These are phyloP conservation scores for Drosophila longiperda DNA, from an alignment of 2,888 invertebrate genomes.

Conservation along the genomic window DNA sequence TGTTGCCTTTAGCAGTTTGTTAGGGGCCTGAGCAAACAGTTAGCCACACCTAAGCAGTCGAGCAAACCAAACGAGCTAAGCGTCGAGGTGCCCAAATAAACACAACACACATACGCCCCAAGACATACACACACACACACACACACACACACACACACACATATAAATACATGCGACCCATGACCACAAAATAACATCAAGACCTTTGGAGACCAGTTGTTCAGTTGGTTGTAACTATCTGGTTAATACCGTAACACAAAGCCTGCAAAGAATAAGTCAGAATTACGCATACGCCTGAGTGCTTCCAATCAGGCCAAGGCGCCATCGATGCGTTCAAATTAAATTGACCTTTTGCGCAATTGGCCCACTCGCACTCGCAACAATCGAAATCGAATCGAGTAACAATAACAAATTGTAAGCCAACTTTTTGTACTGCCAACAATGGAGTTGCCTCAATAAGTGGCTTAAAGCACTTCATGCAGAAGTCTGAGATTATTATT, in stretches of 20 bases:
- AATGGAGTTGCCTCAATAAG: not conserved
- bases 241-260: slow-evolving; percentile 51
- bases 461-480: not conserved
- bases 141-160: slow-evolving; percentile 7
- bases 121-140: slow-evolving; percentile 17
- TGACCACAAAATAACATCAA: slow-evolving; percentile 40
- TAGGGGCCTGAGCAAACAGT: slow-evolving; percentile 41
- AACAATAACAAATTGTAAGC: slow-evolving; percentile 21
- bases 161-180: not conserved
- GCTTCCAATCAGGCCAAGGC: slow-evolving; percentile 51
- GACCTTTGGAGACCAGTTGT: slow-evolving; percentile 11
- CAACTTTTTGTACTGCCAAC: slow-evolving; percentile 6
- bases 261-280: slow-evolving; percentile 21
- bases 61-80: slow-evolving; percentile 45
- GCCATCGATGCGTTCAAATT: slow-evolving; percentile 61
- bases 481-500: not conserved
- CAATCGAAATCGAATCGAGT: slow-evolving; percentile 24
- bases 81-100: slow-evolving; percentile 60
- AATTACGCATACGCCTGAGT: slow-evolving; percentile 60
- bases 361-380: slow-evolving; percentile 17
- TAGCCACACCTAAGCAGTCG: slow-evolving; percentile 55
- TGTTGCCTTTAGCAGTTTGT: slow-evolving; percentile 56
- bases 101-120: slow-evolving; percentile 27
- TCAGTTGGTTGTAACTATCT: slow-evolving; percentile 23
- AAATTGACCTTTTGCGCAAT: slow-evolving; percentile 72